Conservation (phyloP, 2,797 vertebrate genomes). For the Alosa sapidissima region DNA sequence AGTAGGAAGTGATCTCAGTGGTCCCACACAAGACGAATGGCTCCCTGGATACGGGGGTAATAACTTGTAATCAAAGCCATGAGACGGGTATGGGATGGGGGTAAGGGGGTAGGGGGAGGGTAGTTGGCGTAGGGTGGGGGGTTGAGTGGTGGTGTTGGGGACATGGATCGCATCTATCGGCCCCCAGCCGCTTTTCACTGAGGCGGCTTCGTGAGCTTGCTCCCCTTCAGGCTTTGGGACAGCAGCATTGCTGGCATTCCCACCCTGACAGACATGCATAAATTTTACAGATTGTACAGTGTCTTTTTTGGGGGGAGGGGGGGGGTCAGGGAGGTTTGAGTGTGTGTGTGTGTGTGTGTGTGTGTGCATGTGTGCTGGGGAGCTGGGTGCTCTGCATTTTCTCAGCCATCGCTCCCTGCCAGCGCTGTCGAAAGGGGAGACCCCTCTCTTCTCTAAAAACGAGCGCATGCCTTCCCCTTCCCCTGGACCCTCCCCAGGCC, state of each 20-base stretch:
- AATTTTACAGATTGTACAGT: constrained; percentile 29
- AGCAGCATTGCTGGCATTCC: neutral
- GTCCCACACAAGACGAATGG: constrained; percentile 61
- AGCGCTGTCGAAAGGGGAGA: constrained; percentile 36
- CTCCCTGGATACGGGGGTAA: constrained; percentile 59
- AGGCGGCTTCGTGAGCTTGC: neutral
- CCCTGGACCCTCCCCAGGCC: constrained; percentile 11
- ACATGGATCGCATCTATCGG: constrained; percentile 47
- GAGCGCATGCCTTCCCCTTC: constrained; percentile 9
- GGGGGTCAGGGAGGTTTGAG: constrained; percentile 6
- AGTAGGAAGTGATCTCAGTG: constrained; percentile 64
- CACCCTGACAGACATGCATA: constrained; percentile 33
- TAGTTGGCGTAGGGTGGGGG: constrained; percentile 8
- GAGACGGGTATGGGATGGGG: constrained; percentile 46
- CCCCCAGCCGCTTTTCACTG: constrained; percentile 31
- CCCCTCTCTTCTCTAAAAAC: constrained; percentile 29
- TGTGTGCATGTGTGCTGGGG: neutral
- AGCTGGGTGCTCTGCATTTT: constrained; percentile 55
- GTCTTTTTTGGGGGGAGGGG: constrained; percentile 25
- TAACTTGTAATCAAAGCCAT: constrained; percentile 70
- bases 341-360: constrained; percentile 10
- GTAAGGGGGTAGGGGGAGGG: neutral
- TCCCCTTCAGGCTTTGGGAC: neutral
- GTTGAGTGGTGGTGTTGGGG: constrained; percentile 32
- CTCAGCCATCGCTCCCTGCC: constrained; percentile 48